Evolutionary conservation across 2,888 invertebrate genomes (phyloP), one percentile per base, ranked within the genome.

Genomic region (Noctua pronuba): DNA sequence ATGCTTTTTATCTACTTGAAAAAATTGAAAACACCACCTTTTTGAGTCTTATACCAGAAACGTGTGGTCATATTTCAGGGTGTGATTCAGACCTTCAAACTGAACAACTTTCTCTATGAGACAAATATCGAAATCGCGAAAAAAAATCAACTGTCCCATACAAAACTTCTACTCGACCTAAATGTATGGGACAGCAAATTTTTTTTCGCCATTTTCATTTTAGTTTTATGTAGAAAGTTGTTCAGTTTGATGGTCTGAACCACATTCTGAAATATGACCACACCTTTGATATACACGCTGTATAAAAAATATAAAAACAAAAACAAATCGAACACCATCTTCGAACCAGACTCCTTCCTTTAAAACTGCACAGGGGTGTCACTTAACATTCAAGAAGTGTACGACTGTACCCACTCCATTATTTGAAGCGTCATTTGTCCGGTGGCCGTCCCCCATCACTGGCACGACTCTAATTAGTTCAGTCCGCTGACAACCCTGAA

Each of bases 341-440:
- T 24, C 38, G 28, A 82, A 75, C 31, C n/a, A 64, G 67, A 73
- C 73, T 81, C 18, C 64, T 67, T 68, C 13, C 46, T 38, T 72
- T 60, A 75, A 78, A 85, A 85, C 78, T 73, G 67, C 64, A 46
- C 69, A 84, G 85, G 49, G 68, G 0, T 85, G 85, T 68, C 75
- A 70, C 74, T 87, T 86, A 83, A 73, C 75, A 87, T 87, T 83
- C 88, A 88, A 88, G 87, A 85, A 75, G 67, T 66, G 82, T 74
- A 18, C 75, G 35, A 74, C 58, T 62, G 76, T 76, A 65, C 75
- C 80, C 73, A 82, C 75, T 84, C 88, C 85, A 91, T 91, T 91
- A 90, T 90, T 84, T 78, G 86, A 83, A 90, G 88, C 86, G 88
- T 91, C 92, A 93, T 93, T 93, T 91, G 92, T 92, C 90, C 88